Percentiles rank a stretch among this genome's conserved stretches.
Conservation (phyloP, 2,888 invertebrate species). For the Notocelia uddmanniana region DNA sequence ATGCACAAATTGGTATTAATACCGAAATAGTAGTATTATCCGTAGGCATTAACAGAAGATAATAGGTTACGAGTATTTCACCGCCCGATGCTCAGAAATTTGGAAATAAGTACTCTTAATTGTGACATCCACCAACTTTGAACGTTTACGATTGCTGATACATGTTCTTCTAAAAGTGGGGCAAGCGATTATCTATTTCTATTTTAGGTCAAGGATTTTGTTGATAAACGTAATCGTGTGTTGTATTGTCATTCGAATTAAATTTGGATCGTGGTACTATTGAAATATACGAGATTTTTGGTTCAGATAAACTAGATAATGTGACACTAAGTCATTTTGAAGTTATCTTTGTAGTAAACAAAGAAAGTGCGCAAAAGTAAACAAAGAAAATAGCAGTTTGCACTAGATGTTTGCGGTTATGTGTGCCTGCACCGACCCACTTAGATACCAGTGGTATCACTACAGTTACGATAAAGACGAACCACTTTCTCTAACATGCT, state of each 20-base stretch:
- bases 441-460: conserved; percentile 76
- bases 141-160: conserved; percentile 30
- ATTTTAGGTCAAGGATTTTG: conserved; percentile 62
- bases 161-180: conserved; percentile 49
- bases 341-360: conserved; percentile 56
- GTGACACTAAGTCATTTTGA: conserved; percentile 29
- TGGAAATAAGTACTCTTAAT: too few relatives aligned
- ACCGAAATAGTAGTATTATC: not conserved
- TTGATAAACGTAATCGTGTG: conserved; percentile 46
- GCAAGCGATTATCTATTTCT: conserved; percentile 58
- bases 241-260: conserved; percentile 42
- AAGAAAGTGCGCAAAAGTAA: conserved; percentile 50
- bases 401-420: conserved; percentile 57
- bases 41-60: not conserved
- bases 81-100: not conserved
- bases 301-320: conserved; percentile 21
- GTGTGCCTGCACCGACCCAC: conserved; percentile 68
- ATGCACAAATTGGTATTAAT: conserved; percentile 2
- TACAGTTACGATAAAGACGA: conserved; percentile 67
- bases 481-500: conserved; percentile 74
- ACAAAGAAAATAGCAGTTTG: conserved; percentile 66
- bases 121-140: conserved; percentile 4
- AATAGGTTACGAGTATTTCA: not conserved
- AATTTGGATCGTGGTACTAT: conserved; percentile 22
- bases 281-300: conserved; percentile 18